These are phyloP conservation scores for Cinclus cinclus DNA, from an alignment of 2,113 vertebrate genomes.

Conservation along the genomic window DNA sequence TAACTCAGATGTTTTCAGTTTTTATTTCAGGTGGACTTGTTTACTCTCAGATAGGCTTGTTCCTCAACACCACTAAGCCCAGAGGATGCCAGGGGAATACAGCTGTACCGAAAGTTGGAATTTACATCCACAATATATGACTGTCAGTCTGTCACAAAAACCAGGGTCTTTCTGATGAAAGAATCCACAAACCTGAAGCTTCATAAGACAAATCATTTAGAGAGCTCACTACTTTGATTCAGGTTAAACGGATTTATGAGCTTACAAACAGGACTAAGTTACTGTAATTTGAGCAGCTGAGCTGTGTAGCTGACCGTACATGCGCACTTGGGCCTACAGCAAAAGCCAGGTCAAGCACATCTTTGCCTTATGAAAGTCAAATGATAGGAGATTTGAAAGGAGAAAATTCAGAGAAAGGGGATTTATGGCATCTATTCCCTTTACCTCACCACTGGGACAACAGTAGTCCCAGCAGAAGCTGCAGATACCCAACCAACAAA, in stretches of 20 bases:
- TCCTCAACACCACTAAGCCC: not conserved
- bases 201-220: not conserved
- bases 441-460: not conserved
- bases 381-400: not conserved
- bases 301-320: not conserved
- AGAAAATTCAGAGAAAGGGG: not conserved
- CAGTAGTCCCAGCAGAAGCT: not conserved
- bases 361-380: not conserved
- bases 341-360: not conserved
- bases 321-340: fast-evolving
- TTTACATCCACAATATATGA: not conserved
- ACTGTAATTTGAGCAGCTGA: not conserved
- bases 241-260: not conserved
- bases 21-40: not conserved
- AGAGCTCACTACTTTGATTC: not conserved
- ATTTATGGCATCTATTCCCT: not conserved
- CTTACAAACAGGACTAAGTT: not conserved
- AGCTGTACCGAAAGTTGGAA: not conserved
- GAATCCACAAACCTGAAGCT: not conserved
- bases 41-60: not conserved
- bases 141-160: not conserved
- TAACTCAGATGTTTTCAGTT: not conserved
- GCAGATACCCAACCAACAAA: not conserved
- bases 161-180: not conserved
- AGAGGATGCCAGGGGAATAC: not conserved